phyloP scores from a whole-genome alignment of 2,113 vertebrate genomes.

The Colossoma macropomum region DNA sequence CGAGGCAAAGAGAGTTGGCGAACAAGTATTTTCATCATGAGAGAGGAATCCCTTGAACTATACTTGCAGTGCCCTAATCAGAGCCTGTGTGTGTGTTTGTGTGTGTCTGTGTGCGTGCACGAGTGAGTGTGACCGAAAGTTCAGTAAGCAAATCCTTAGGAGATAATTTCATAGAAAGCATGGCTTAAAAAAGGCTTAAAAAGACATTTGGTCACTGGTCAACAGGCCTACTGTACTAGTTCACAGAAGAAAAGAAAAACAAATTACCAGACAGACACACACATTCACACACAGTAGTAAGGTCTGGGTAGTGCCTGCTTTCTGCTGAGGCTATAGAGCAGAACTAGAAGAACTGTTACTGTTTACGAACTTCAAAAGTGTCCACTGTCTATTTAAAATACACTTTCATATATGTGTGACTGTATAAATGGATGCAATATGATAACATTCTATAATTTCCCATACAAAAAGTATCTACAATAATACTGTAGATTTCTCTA shows the following conservation, averaged over 20 bases:
- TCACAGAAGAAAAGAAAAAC: background rate
- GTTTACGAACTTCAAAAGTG: conserved; percentile 8
- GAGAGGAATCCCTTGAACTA: background rate
- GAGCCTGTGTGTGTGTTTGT: background rate
- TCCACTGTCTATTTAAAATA: background rate
- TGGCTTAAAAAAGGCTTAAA: background rate
- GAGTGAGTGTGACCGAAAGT: background rate
- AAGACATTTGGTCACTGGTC: background rate
- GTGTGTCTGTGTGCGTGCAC: background rate
- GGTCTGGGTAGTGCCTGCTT: conserved; percentile 6
- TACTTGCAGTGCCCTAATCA: background rate
- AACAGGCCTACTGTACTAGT: background rate
- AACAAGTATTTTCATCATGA: background rate
- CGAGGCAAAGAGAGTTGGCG: background rate
- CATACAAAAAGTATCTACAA: too few species aligned
- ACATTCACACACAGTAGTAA: background rate
- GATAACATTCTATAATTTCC: too few species aligned
- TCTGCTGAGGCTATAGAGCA: background rate
- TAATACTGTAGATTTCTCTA: too few species aligned
- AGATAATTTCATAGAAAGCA: background rate
- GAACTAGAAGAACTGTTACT: conserved; percentile 4
- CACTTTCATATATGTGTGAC: background rate
- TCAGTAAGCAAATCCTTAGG: background rate
- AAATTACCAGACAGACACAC: background rate
- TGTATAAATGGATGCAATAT: background rate